These are phyloP conservation scores for Tapirus indicus DNA, from an alignment of 2,797 vertebrate genomes.

Conservation along the genomic window DNA sequence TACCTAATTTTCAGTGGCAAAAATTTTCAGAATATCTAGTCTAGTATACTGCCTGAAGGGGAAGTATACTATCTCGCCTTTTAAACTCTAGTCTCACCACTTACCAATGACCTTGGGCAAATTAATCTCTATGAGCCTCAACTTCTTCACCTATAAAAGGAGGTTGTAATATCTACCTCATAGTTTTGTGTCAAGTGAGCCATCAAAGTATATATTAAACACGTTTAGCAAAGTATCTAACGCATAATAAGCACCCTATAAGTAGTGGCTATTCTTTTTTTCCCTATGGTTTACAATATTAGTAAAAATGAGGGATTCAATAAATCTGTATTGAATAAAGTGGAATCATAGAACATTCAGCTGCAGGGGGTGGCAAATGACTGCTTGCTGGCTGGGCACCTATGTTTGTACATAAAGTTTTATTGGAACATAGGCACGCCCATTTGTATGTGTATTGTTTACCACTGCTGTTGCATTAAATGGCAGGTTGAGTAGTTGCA, in stretches of 20 bases:
- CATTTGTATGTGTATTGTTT: neutral
- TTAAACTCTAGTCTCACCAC: neutral
- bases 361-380: neutral
- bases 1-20: neutral
- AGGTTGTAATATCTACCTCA: neutral
- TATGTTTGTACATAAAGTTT: slow-evolving; percentile 49
- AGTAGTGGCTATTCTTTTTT: neutral
- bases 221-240: neutral
- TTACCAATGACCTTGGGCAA: neutral
- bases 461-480: neutral
- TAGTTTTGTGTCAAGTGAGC: neutral
- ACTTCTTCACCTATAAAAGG: neutral
- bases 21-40: neutral
- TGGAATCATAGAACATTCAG: neutral
- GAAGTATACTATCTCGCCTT: neutral
- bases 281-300: neutral
- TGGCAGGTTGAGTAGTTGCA: neutral
- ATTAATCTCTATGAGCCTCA: neutral
- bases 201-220: neutral
- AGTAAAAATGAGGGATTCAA: neutral
- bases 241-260: neutral
- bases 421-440: neutral
- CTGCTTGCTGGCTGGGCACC: neutral
- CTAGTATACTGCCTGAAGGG: neutral
- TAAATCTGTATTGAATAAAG: neutral